Evolutionary conservation across 2,888 invertebrate species (phyloP).

Genomic region (Tortrix viridana): DNA sequence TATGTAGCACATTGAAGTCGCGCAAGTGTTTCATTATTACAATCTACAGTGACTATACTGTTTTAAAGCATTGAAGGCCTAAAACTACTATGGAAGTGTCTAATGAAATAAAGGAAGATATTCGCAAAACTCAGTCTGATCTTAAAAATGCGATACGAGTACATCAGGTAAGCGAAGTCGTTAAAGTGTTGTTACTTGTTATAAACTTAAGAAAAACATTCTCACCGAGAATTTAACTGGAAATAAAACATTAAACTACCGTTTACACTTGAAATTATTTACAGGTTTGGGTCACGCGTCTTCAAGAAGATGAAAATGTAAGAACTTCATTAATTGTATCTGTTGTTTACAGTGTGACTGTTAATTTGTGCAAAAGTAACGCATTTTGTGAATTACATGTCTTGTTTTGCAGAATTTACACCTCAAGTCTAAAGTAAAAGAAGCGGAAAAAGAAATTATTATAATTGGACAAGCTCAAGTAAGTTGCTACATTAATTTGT

Average conservation of each 20-base stretch:
- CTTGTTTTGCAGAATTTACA: conserved; percentile 76
- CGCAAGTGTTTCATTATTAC: conserved; percentile 18
- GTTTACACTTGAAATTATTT: conserved; percentile 46
- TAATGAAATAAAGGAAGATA: conserved; percentile 85
- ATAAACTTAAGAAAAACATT: conserved; percentile 14
- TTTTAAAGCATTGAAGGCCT: conserved; percentile 8
- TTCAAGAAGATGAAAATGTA: conserved; percentile 84
- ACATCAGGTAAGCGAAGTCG: conserved; percentile 82
- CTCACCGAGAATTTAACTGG: not conserved
- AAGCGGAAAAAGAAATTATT: conserved; percentile 85
- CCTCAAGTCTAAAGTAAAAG: conserved; percentile 81
- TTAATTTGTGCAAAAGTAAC: not conserved
- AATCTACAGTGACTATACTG: conserved; percentile 12
- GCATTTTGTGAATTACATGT: conserved; percentile 34
- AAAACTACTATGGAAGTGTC: conserved; percentile 82
- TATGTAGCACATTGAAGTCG: conserved; percentile 26
- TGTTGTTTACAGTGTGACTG: conserved; percentile 30
- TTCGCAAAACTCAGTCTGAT: conserved; percentile 84
- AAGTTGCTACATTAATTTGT: conserved; percentile 50
- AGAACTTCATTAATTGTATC: conserved; percentile 48
- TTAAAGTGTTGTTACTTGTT: conserved; percentile 24
- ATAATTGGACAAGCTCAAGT: conserved; percentile 85
- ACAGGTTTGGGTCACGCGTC: conserved; percentile 83
- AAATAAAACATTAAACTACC: too few relatives aligned
- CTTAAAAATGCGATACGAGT: conserved; percentile 86